Percentiles rank a stretch among this genome's conserved stretches.
Evolutionary conservation across 2,888 invertebrate genomes (phyloP).

Genomic region (Pantelozetes paolii): DNA sequence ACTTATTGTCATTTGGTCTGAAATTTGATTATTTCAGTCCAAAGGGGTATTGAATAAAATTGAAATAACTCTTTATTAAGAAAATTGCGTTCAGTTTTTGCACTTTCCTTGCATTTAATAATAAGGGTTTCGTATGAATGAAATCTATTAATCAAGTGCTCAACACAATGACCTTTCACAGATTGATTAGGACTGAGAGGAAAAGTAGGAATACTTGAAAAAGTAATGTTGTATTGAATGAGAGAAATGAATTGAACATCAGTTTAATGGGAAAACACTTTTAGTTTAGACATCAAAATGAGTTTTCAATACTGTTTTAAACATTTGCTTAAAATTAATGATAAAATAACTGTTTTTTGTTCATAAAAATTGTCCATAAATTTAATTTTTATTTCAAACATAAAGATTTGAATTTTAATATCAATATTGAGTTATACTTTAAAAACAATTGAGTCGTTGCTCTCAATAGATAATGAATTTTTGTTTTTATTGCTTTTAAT

Average conservation of each 20-base stretch:
- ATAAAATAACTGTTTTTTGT: no score
- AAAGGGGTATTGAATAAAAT: neutral
- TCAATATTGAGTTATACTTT: no score
- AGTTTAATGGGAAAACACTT: conserved; percentile 31
- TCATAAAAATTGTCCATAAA: no score
- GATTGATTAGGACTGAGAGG: neutral
- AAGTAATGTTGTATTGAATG: conserved; percentile 15
- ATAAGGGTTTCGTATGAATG: neutral
- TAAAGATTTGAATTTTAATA: no score
- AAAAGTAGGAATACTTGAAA: conserved; percentile 4
- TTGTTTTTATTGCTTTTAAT: no score
- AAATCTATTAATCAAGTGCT: conserved; percentile 4
- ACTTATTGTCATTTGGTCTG: neutral
- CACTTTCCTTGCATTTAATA: neutral
- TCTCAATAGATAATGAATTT: no score
- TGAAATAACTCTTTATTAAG: conserved; percentile 5
- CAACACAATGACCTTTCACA: neutral
- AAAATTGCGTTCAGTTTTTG: conserved; percentile 6
- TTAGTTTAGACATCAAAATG: no score
- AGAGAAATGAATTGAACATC: conserved; percentile 19
- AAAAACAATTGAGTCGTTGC: no score
- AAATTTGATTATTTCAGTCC: neutral
- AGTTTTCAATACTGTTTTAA: no score
- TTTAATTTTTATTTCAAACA: no score
- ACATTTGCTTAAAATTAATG: no score